Evolutionary conservation across 2,113 vertebrate species (phyloP).

Genomic region (Pterophyllum scalare): DNA sequence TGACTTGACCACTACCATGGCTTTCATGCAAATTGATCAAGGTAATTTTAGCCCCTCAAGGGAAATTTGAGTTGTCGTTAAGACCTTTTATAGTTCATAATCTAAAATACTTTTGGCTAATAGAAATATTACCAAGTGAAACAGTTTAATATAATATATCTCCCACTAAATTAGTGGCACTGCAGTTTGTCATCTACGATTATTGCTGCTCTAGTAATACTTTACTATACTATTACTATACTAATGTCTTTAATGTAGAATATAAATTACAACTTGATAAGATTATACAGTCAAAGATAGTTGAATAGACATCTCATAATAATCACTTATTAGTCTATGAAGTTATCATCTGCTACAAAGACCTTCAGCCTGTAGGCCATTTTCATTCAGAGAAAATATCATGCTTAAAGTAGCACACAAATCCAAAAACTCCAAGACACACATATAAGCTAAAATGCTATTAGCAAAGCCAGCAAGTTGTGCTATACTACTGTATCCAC

Average conservation of each 20-base stretch:
- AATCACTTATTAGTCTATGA: not conserved
- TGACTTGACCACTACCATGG: conserved; percentile 59
- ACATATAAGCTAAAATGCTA: conserved; percentile 31
- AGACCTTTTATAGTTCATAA: conserved; percentile 46
- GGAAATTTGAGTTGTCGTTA: conserved; percentile 60
- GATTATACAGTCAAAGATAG: conserved; percentile 11
- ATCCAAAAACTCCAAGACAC: not conserved
- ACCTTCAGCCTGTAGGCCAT: not conserved
- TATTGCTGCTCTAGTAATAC: not conserved
- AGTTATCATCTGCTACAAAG: not conserved
- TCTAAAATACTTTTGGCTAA: conserved; percentile 60
- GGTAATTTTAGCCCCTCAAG: conserved; percentile 65
- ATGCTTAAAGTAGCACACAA: conserved; percentile 6
- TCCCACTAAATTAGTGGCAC: conserved; percentile 29
- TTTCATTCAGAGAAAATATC: conserved; percentile 8
- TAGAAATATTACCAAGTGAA: conserved; percentile 50
- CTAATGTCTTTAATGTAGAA: not conserved
- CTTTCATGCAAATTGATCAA: conserved; percentile 65
- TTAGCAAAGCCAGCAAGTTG: conserved; percentile 31
- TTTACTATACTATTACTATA: too few relatives aligned
- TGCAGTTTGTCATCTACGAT: conserved; percentile 38
- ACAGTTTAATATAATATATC: conserved; percentile 33
- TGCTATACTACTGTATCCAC: conserved; percentile 54
- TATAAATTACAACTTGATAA: conserved; percentile 6
- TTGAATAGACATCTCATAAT: not conserved